Percentiles rank a stretch among this genome's conserved stretches.
Evolutionary conservation across 2,113 vertebrate genomes (phyloP).

Genomic region (Acrocephalus arundinaceus): DNA sequence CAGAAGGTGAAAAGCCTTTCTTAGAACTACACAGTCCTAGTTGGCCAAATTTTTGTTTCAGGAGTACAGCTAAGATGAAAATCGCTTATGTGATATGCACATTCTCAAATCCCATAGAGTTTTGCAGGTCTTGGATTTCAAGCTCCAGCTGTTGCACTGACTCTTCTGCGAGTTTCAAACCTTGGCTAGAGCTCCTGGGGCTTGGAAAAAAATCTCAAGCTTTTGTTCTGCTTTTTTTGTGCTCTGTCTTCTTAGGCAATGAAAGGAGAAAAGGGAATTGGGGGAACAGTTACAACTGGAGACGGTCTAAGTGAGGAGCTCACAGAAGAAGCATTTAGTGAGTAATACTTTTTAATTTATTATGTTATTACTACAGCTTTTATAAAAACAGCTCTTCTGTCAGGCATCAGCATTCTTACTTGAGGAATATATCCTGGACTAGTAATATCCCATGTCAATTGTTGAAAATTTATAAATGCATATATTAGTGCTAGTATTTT

Average conservation of each 20-base stretch:
- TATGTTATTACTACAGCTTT: neutral
- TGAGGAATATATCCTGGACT: neutral
- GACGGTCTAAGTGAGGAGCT: conserved; percentile 93
- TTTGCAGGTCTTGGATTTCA: conserved; percentile 4
- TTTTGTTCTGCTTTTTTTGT: neutral
- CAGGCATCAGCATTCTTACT: neutral
- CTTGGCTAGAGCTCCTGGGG: neutral
- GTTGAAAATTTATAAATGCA: neutral
- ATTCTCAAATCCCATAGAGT: neutral
- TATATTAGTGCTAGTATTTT: neutral
- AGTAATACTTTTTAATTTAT: conserved; percentile 61
- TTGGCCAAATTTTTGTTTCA: neutral
- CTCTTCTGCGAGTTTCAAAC: neutral
- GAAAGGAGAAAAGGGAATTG: conserved; percentile 98
- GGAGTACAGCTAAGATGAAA: neutral
- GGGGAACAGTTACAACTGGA: conserved; percentile 78
- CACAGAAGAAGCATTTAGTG: conserved; percentile 93
- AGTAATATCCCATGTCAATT: neutral
- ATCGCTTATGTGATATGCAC: neutral
- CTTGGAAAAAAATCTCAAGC: neutral
- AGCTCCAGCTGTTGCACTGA: neutral
- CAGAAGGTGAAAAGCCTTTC: neutral
- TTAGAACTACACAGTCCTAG: neutral
- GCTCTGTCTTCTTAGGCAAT: conserved; percentile 79
- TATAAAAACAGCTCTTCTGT: neutral